A percentile compares a stretch with the other conserved stretches of the same genome.
Conservation (phyloP, 1,140 invertebrate genomes). For the Mizuhopecten yessoensis region DNA sequence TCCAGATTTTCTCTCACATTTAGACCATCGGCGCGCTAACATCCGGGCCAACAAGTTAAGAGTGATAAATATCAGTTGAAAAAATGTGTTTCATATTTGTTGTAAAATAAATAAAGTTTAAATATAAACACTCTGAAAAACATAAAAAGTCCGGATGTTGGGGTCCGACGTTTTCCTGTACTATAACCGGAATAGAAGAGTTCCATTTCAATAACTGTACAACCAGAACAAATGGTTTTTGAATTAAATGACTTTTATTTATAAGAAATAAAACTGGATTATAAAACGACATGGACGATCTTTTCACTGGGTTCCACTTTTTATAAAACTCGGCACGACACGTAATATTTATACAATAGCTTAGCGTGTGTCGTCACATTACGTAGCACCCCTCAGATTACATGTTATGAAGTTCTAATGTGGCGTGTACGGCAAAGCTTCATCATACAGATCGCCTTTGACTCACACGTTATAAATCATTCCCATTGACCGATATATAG, state of each 20-base stretch:
- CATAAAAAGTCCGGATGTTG: too few relatives aligned
- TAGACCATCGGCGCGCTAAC: too few relatives aligned
- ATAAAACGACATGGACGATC: neutral
- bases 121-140: too few relatives aligned
- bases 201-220: too few relatives aligned
- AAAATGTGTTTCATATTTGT: too few relatives aligned
- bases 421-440: neutral
- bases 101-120: too few relatives aligned
- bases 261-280: neutral
- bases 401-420: neutral
- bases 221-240: neutral
- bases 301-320: neutral
- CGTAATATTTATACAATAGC: constrained; percentile 14
- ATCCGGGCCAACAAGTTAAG: too few relatives aligned
- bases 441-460: neutral
- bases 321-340: neutral
- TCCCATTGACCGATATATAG: neutral
- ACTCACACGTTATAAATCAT: neutral
- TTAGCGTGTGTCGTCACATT: neutral
- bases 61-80: too few relatives aligned
- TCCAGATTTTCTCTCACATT: too few relatives aligned
- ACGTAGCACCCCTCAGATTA: constrained; percentile 15
- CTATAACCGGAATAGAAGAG: too few relatives aligned
- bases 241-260: neutral
- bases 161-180: too few relatives aligned